Base-by-base conservation (phyloP, 1,140 invertebrate genomes). In the Papilio polytes region DNA sequence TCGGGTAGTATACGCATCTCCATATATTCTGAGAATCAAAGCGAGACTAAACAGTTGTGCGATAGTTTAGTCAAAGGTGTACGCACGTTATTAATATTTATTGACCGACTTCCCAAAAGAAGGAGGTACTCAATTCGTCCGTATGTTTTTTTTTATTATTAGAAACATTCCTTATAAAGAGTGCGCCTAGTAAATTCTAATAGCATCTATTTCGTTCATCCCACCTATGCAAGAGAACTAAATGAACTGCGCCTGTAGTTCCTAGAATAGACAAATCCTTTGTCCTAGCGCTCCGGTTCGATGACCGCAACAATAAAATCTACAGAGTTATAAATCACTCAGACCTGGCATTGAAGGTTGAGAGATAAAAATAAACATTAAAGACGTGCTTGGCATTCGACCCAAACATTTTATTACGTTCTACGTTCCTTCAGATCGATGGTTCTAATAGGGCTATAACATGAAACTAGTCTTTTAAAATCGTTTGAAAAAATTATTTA, bases 371-470 rank as follows among this genome's bases (percentile, higher is more conserved):
- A 70, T 70, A 70, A 36, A 31, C 63, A 70, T 31, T 70, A 31
- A 66, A 66, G 22, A 66, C 63, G 63, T 66, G 63, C 63, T 66
- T 66, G 63, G 63, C 63, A 66, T 66, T 66, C 59, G 12, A 66
- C 3, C 3, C 59, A 26, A 22, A 63, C 59, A 15, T 66, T 66
- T 31, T 26, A 26, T 66, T 63, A 26, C 22, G 59, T 63, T 31
- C 26, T 66, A 66, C 13, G 63, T 66, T 36, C 63, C n/a, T 31
- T 66, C 53, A 9, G 6, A 7, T 8, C 53, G 53, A 56, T 8
- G 18, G 53, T 56, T 56, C 20, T 15, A 51, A 51, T 56, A 56
- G 53, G n/a, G 53, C 53, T 56, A 56, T n/a, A n/a, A 53, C 6
- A 4, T n/a, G n/a, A 56, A 1, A 56, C 8, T 18, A 56, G 8